Percentiles rank a stretch among this genome's conserved stretches.
phyloP scores from a whole-genome alignment of 92 coral and sea anemone genomes.

The Heteractis magnifica region DNA sequence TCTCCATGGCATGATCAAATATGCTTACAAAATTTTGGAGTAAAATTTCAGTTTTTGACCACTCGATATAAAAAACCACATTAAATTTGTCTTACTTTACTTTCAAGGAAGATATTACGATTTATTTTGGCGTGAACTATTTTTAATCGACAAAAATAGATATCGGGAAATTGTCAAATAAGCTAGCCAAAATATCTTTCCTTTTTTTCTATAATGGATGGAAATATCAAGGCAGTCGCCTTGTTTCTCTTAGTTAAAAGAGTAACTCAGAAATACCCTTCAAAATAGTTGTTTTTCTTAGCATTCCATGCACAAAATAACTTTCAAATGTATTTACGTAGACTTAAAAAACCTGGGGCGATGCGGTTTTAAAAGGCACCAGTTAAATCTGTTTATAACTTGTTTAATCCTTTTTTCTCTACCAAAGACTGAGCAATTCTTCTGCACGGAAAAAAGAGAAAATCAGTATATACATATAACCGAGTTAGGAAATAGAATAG shows the following conservation, averaged over 20 bases:
- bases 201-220: neutral
- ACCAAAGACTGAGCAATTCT: neutral
- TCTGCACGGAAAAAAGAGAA: neutral
- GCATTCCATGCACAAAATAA: neutral
- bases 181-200: neutral
- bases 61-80: neutral
- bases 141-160: neutral
- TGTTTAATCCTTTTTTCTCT: neutral
- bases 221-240: too few relatives aligned
- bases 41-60: neutral
- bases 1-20: neutral
- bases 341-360: constrained; percentile 14
- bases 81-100: neutral
- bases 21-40: neutral
- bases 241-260: neutral
- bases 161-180: neutral
- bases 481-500: neutral
- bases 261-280: neutral
- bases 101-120: neutral
- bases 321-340: neutral
- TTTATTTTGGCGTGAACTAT: neutral
- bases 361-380: neutral
- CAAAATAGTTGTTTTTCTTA: neutral
- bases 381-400: constrained; percentile 15
- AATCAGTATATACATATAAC: neutral